Evolutionary conservation across 2,797 vertebrate species (phyloP).

Genomic region (Pseudotriccus pelzelni): DNA sequence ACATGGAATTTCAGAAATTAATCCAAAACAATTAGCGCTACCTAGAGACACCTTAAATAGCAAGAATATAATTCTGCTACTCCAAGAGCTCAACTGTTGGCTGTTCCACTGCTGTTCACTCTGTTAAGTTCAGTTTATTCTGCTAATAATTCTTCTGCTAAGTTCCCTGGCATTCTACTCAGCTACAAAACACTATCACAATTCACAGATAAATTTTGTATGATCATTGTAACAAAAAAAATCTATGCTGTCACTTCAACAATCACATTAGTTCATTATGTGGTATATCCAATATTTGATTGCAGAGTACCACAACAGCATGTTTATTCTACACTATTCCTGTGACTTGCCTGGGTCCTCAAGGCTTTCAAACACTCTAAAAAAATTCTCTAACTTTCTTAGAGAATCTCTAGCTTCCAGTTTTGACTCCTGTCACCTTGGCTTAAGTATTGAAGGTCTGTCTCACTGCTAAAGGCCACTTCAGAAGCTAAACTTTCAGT

Average conservation of each 20-base stretch:
- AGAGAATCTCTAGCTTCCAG: background rate
- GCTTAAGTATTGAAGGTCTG: background rate
- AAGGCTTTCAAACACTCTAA: background rate
- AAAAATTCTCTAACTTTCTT: background rate
- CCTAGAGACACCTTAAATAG: constrained; percentile 59
- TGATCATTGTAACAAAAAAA: background rate
- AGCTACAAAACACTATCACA: background rate
- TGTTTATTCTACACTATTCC: background rate
- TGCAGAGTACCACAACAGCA: background rate
- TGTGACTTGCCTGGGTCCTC: background rate
- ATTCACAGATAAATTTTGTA: background rate
- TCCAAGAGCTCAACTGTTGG: background rate
- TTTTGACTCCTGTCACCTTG: background rate
- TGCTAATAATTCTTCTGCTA: background rate
- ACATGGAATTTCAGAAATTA: constrained; percentile 61
- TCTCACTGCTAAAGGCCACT: background rate
- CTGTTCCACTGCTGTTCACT: background rate
- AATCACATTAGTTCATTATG: background rate
- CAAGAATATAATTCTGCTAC: background rate
- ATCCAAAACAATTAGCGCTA: constrained; percentile 60
- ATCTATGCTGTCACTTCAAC: background rate
- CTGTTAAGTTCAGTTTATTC: background rate
- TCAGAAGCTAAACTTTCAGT: background rate
- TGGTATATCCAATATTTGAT: background rate
- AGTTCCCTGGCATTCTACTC: background rate